Percentiles rank a stretch among this genome's conserved stretches.
Evolutionary conservation across 2,797 vertebrate genomes (phyloP).

Genomic region (Rhinella marina): DNA sequence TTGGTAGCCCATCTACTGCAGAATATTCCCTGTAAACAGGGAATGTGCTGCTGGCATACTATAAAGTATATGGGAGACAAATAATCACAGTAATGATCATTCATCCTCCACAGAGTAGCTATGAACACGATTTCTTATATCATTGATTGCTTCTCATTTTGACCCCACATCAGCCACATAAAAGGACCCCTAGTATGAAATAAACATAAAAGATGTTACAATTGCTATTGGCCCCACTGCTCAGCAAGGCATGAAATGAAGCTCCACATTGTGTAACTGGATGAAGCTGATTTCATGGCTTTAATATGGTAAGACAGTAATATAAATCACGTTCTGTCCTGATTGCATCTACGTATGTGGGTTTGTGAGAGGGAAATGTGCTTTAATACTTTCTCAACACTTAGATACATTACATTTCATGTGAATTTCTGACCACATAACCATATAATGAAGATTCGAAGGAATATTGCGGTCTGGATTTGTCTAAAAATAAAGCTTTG

Average conservation of each 20-base stretch:
- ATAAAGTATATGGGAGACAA: no score
- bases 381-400: conserved; percentile 14
- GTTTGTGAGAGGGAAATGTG: background rate
- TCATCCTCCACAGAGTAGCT: no score
- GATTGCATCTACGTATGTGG: background rate
- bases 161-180: no score
- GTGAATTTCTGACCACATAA: conserved; percentile 38
- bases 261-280: background rate
- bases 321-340: background rate
- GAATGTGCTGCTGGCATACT: no score
- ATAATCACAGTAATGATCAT: no score
- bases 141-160: no score
- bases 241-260: background rate
- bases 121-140: no score
- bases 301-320: background rate
- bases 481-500: conserved; percentile 57
- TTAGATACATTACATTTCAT: conserved; percentile 28
- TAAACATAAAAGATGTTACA: background rate
- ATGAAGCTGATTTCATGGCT: background rate
- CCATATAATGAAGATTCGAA: conserved; percentile 25
- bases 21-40: no score
- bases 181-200: no score
- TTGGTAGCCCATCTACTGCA: no score
- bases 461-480: conserved; percentile 33
- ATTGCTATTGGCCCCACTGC: background rate